Conservation (phyloP, 2,113 vertebrate species). For the Rhea americana region DNA sequence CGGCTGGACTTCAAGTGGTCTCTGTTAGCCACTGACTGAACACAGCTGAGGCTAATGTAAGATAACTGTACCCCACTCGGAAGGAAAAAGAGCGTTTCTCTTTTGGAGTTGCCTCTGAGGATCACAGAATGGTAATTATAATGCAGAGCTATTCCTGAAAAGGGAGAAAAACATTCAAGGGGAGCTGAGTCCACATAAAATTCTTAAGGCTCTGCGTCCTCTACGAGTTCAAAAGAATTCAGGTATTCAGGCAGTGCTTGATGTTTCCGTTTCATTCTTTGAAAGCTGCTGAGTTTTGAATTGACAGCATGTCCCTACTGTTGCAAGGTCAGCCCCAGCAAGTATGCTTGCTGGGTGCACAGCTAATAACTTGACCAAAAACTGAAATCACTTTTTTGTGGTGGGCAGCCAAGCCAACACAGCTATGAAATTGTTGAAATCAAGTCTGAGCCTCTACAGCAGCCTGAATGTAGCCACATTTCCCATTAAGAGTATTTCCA, state of each 20-base stretch:
- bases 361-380: background rate
- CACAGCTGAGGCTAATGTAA: background rate
- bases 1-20: background rate
- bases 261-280: background rate
- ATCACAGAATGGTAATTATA: constrained; percentile 33
- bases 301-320: rapidly evolving
- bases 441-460: background rate
- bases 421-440: background rate
- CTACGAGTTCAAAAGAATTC: background rate
- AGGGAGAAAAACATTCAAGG: background rate
- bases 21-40: background rate
- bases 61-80: background rate
- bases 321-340: constrained; percentile 4
- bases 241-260: background rate
- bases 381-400: background rate
- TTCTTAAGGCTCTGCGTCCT: background rate
- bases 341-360: background rate
- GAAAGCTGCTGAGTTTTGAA: constrained; percentile 19
- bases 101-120: background rate
- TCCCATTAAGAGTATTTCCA: background rate
- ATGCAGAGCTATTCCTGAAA: background rate
- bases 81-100: constrained; percentile 26
- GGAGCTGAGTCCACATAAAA: background rate
- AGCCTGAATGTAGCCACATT: background rate
- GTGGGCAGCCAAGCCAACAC: background rate